Percentiles rank a stretch among this genome's conserved stretches.
phyloP scores from a whole-genome alignment of 2,888 invertebrate species.

The Adineta ricciae region DNA sequence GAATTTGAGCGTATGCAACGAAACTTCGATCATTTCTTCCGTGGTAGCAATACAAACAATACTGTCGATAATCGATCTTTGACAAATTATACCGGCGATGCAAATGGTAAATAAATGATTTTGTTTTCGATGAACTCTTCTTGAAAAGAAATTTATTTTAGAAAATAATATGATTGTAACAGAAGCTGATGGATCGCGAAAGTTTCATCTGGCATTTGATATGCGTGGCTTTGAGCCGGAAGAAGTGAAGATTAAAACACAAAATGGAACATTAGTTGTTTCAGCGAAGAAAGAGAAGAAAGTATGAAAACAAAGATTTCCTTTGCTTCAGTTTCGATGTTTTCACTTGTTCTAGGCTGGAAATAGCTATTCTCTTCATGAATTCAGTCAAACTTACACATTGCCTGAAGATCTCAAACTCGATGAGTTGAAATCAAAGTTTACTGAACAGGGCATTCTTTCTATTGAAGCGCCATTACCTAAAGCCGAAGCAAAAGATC shows the following conservation, averaged over 20 bases:
- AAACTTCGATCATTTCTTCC: slow-evolving; percentile 19
- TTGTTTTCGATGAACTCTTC: not conserved
- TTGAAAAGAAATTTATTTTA: too few relatives aligned
- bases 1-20: slow-evolving; percentile 30
- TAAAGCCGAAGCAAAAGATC: slow-evolving; percentile 57
- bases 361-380: slow-evolving; percentile 88
- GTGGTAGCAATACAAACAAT: not conserved
- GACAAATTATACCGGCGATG: not conserved
- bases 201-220: slow-evolving; percentile 82
- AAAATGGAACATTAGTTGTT: slow-evolving; percentile 81
- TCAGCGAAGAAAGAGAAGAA: slow-evolving; percentile 97
- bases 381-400: slow-evolving; percentile 93
- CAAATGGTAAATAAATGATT: not conserved
- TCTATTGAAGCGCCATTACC: slow-evolving; percentile 93
- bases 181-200: slow-evolving; percentile 66
- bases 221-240: slow-evolving; percentile 88
- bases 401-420: slow-evolving; percentile 92
- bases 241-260: slow-evolving; percentile 94
- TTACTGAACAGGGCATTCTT: slow-evolving; percentile 88
- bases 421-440: slow-evolving; percentile 83
- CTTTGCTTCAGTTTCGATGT: not conserved
- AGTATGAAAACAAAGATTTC: not conserved
- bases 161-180: not conserved
- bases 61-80: not conserved
- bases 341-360: slow-evolving; percentile 56